Conservation (phyloP, 2,888 invertebrate species). For the Dichetophora obliterata region DNA sequence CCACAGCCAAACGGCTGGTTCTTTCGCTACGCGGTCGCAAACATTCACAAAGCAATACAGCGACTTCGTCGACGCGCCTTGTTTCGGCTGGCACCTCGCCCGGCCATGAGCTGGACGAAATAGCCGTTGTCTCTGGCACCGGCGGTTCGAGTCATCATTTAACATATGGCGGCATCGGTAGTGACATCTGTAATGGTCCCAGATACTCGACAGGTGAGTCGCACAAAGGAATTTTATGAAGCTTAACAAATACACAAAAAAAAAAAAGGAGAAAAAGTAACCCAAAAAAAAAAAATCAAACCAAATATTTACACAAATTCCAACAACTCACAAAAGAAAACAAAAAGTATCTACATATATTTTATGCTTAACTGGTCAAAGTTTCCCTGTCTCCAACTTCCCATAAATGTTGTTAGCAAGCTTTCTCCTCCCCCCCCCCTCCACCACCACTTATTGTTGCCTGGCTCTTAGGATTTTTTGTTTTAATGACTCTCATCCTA, state of each 20-base stretch:
- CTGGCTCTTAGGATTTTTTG: no score
- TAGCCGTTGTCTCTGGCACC: slow-evolving; percentile 77
- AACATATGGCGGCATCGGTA: slow-evolving; percentile 63
- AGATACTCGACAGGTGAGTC: slow-evolving; percentile 67
- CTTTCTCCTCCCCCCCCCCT: no score
- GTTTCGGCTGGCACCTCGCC: slow-evolving; percentile 70
- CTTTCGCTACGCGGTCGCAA: slow-evolving; percentile 75
- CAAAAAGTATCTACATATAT: not conserved
- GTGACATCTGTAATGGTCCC: slow-evolving; percentile 54
- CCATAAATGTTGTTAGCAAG: no score
- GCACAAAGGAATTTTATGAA: no score
- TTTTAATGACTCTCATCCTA: not conserved
- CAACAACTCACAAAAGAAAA: not conserved
- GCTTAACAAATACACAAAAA: no score
- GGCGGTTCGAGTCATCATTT: slow-evolving; percentile 70
- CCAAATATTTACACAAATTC: not conserved
- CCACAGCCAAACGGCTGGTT: slow-evolving; percentile 76
- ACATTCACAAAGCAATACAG: slow-evolving; percentile 72
- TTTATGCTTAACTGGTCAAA: no score
- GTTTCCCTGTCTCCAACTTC: no score
- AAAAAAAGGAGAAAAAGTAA: no score
- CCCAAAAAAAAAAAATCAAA: not conserved
- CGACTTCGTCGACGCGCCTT: slow-evolving; percentile 71
- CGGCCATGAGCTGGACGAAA: slow-evolving; percentile 77
- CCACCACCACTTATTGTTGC: no score